Percentiles rank a stretch among this genome's conserved stretches.
Evolutionary conservation across 2,113 vertebrate genomes (phyloP).

Genomic region (Castor canadensis): DNA sequence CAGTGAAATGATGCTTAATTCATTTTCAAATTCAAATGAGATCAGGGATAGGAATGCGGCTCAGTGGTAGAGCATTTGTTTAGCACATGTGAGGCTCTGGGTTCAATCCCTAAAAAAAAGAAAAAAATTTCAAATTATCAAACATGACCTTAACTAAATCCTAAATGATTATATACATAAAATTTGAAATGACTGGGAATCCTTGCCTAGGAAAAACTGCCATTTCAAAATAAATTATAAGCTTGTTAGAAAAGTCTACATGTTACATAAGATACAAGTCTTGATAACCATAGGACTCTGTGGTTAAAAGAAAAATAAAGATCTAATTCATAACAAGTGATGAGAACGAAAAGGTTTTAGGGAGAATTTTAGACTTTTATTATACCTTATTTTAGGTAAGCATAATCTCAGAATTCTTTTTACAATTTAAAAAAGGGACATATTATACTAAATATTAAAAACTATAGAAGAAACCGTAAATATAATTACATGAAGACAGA

Average conservation of each 20-base stretch:
- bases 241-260: background rate
- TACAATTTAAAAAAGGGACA: background rate
- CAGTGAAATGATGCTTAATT: slow-evolving; percentile 45
- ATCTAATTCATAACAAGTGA: background rate
- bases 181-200: slow-evolving; percentile 14
- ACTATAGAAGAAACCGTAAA: slow-evolving; percentile 16
- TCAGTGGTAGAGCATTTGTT: background rate
- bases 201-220: background rate
- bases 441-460: slow-evolving; percentile 35
- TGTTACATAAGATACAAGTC: background rate
- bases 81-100: background rate
- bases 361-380: background rate
- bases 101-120: background rate
- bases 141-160: background rate
- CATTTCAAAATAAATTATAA: slow-evolving; percentile 34
- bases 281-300: background rate
- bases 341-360: background rate
- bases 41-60: background rate
- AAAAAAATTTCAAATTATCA: background rate
- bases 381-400: slow-evolving; percentile 22
- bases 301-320: background rate
- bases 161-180: slow-evolving; percentile 38
- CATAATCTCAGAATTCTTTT: slow-evolving; percentile 2
- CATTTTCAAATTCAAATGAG: slow-evolving; percentile 34
- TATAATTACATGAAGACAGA: background rate